A percentile compares a stretch with the other conserved stretches of the same genome.
phyloP scores from a whole-genome alignment of 2,888 invertebrate genomes.

The Drosophila multiciliata region DNA sequence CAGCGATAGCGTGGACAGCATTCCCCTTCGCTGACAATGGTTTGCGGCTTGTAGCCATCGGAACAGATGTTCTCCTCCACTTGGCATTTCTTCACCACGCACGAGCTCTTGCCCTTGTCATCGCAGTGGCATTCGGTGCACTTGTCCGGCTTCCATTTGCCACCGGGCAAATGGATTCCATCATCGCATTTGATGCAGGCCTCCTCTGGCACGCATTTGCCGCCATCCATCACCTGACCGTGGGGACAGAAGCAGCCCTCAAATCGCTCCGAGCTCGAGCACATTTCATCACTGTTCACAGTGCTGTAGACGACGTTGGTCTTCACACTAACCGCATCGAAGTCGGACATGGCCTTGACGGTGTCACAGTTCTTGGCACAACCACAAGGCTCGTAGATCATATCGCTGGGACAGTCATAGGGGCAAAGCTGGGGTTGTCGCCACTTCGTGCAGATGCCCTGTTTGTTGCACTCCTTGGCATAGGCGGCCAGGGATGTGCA shows the following conservation, averaged over 20 bases:
- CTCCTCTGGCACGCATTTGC: constrained; percentile 89
- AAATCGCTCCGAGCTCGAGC: constrained; percentile 85
- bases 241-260: constrained; percentile 95
- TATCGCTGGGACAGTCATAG: constrained; percentile 86
- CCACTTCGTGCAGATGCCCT: constrained; percentile 92
- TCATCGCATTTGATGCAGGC: constrained; percentile 91
- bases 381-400: constrained; percentile 82
- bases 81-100: constrained; percentile 88
- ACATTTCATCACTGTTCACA: constrained; percentile 82
- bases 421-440: constrained; percentile 88
- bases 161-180: constrained; percentile 88
- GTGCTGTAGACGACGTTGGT: constrained; percentile 74
- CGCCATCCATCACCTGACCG: constrained; percentile 89
- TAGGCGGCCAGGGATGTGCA: constrained; percentile 90
- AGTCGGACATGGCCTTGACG: constrained; percentile 71
- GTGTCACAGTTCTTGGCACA: constrained; percentile 84
- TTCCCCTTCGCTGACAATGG: constrained; percentile 86
- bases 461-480: constrained; percentile 89
- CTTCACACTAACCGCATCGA: constrained; percentile 79
- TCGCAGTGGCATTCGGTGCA: constrained; percentile 91
- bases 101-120: constrained; percentile 86
- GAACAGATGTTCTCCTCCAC: constrained; percentile 87
- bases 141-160: constrained; percentile 88
- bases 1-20: constrained; percentile 91
- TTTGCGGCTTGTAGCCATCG: constrained; percentile 86